phyloP scores from a whole-genome alignment of 1,140 invertebrate genomes.

The Drosophila yakuba region DNA sequence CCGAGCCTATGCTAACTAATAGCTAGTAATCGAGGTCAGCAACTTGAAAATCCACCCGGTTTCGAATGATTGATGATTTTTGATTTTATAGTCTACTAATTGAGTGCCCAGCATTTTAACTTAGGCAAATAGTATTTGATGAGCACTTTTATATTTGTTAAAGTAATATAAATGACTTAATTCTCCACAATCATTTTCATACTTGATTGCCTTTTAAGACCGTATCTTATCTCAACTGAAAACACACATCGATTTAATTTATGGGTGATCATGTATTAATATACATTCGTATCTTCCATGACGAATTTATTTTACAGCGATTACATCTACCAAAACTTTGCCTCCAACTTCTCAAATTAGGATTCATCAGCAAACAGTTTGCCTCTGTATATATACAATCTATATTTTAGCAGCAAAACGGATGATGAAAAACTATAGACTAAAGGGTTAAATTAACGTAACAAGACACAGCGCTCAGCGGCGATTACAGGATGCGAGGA shows the following conservation, averaged over 20 bases:
- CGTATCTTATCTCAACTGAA: background rate
- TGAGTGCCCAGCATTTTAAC: background rate
- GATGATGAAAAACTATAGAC: conserved; percentile 38
- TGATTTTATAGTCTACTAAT: background rate
- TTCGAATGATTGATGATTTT: background rate
- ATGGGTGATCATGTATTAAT: background rate
- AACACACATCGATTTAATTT: background rate
- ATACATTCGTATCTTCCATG: background rate
- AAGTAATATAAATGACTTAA: too few species aligned
- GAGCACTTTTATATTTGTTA: background rate
- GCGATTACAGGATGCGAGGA: background rate
- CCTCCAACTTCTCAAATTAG: background rate
- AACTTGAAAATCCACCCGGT: background rate
- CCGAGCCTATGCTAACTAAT: background rate
- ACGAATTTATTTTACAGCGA: background rate
- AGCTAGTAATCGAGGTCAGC: background rate
- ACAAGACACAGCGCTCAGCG: conserved; percentile 53
- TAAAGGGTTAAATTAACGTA: conserved; percentile 69
- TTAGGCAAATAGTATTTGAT: background rate
- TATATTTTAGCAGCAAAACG: conserved; percentile 48
- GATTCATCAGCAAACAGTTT: background rate
- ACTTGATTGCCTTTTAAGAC: background rate
- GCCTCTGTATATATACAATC: conserved; percentile 24
- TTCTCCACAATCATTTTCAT: background rate
- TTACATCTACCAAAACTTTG: background rate